These are phyloP conservation scores for Erebia aethiops DNA, from an alignment of 2,888 invertebrate genomes.

Conservation along the genomic window DNA sequence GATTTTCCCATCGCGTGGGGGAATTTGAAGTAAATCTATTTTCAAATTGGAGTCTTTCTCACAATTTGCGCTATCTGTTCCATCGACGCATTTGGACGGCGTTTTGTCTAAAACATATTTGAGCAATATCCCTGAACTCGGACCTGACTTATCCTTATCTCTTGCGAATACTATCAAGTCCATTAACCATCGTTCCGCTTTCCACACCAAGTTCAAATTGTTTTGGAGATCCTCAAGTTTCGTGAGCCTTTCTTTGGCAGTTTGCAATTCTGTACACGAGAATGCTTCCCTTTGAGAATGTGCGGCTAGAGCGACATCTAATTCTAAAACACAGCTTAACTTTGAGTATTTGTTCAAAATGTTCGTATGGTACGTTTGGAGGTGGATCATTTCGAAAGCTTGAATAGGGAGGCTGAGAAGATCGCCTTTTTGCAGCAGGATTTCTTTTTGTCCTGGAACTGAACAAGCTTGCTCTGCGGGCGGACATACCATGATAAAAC, in stretches of 20 bases:
- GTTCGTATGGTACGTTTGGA: constrained; percentile 95
- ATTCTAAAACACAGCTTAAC: constrained; percentile 95
- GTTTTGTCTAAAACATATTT: constrained; percentile 70
- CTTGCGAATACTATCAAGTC: constrained; percentile 97
- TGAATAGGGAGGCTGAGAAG: constrained; percentile 95
- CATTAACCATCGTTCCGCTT: constrained; percentile 97
- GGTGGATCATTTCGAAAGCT: constrained; percentile 96
- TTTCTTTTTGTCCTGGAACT: constrained; percentile 93
- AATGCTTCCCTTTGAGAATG: constrained; percentile 98
- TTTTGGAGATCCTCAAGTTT: constrained; percentile 93
- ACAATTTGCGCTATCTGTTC: constrained; percentile 65
- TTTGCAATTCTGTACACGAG: constrained; percentile 92
- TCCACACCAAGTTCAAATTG: constrained; percentile 95
- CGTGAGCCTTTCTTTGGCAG: constrained; percentile 92
- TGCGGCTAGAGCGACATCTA: constrained; percentile 95
- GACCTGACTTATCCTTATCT: constrained; percentile 83
- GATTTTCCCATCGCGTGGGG: constrained; percentile 88
- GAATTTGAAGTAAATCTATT: constrained; percentile 84
- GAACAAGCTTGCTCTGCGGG: constrained; percentile 96
- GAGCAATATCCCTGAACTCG: constrained; percentile 76
- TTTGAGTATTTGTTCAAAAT: constrained; percentile 96
- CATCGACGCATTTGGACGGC: constrained; percentile 59
- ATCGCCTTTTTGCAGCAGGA: constrained; percentile 92
- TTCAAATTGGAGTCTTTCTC: constrained; percentile 73
- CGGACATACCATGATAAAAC: constrained; percentile 95